phyloP scores from a whole-genome alignment of 2,113 vertebrate genomes.

The Mohoua ochrocephala region DNA sequence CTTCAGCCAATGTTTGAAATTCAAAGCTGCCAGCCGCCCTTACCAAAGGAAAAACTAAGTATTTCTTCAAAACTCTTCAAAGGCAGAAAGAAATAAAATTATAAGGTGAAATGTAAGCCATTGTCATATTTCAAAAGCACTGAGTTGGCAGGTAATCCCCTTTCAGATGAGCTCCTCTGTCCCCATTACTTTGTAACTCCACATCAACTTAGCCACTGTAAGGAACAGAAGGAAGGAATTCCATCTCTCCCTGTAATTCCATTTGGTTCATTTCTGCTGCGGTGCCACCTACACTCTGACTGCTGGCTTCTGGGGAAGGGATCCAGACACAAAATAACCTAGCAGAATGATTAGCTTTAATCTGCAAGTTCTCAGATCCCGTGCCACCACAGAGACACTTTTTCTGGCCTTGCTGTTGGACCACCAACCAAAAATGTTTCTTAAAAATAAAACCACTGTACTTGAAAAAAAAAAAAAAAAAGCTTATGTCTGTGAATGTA shows the following conservation, averaged over 20 bases:
- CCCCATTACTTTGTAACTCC: neutral
- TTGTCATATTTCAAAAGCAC: neutral
- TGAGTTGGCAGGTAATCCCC: neutral
- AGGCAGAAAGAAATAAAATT: neutral
- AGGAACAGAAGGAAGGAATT: neutral
- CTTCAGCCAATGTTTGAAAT: neutral
- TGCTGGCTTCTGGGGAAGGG: neutral
- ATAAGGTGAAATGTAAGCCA: neutral
- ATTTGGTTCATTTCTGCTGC: neutral
- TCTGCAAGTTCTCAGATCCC: neutral
- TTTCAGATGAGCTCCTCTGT: neutral
- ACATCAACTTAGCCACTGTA: neutral
- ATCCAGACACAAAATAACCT: neutral
- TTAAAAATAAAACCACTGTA: neutral
- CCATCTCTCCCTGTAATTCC: neutral
- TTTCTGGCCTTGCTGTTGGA: neutral
- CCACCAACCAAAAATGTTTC: neutral
- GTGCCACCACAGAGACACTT: neutral
- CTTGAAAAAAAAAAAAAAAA: neutral
- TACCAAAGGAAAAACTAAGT: neutral
- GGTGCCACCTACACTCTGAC: neutral
- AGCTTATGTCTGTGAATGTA: rapidly evolving
- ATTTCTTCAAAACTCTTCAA: neutral
- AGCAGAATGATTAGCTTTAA: neutral
- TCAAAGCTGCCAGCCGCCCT: neutral